Evolutionary conservation across 2,113 vertebrate species (phyloP).

Genomic region (Xyliphius kryptos): DNA sequence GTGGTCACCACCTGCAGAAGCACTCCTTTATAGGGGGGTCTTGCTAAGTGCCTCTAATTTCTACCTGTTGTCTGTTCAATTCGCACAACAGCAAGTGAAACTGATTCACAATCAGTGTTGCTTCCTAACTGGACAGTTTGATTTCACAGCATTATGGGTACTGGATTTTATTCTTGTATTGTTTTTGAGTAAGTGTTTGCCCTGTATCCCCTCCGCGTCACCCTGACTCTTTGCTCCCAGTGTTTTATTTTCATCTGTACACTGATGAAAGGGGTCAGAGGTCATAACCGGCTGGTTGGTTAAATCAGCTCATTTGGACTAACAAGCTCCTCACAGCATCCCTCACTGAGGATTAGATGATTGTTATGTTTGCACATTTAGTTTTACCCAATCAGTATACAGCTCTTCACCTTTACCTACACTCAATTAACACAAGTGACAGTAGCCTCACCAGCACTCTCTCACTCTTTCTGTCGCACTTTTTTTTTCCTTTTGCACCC

Average conservation of each 20-base stretch:
- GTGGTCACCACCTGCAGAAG: too few relatives aligned
- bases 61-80: too few relatives aligned
- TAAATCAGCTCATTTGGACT: constrained; percentile 11
- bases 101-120: too few relatives aligned
- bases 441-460: too few relatives aligned
- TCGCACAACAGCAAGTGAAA: too few relatives aligned
- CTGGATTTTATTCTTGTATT: too few relatives aligned
- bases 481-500: constrained; percentile 54
- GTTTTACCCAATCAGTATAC: constrained; percentile 39
- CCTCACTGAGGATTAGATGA: constrained; percentile 34
- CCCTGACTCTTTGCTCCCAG: neutral
- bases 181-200: neutral
- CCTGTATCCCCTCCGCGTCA: neutral
- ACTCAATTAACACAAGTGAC: neutral
- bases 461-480: neutral
- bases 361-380: constrained; percentile 53
- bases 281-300: neutral
- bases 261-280: neutral
- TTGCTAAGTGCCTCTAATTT: too few relatives aligned
- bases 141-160: too few relatives aligned
- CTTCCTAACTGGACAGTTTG: too few relatives aligned
- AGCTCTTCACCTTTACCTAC: constrained; percentile 54
- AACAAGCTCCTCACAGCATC: neutral
- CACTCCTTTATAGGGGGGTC: too few relatives aligned
- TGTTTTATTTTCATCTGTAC: neutral